phyloP scores from a whole-genome alignment of 2,113 vertebrate species.

The Festucalex cinctus region DNA sequence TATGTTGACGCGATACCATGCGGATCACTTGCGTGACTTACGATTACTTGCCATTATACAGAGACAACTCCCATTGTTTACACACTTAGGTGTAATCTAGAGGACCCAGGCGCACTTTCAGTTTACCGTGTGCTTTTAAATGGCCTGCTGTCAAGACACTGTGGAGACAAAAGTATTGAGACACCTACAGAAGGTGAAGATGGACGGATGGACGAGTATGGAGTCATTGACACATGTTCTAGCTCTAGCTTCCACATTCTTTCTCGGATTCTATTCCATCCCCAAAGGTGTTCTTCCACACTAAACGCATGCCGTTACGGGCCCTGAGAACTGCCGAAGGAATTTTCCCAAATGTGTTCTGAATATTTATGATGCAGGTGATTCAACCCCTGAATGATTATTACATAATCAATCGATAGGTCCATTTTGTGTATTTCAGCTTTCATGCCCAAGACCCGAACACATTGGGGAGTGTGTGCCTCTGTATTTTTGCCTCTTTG shows the following conservation, averaged over 20 bases:
- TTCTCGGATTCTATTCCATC: background rate
- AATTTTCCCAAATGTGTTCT: background rate
- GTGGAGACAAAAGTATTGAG: background rate
- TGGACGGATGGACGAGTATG: background rate
- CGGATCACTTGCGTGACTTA: constrained; percentile 32
- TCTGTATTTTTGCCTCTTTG: constrained; percentile 16
- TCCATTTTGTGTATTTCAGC: background rate
- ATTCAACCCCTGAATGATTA: background rate
- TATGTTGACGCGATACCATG: constrained; percentile 25
- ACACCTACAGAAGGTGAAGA: background rate
- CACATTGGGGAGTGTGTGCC: background rate
- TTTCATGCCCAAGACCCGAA: background rate
- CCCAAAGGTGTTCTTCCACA: too few relatives aligned
- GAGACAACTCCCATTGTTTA: constrained; percentile 21
- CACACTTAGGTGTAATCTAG: constrained; percentile 4
- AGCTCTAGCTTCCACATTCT: background rate
- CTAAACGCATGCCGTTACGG: too few relatives aligned
- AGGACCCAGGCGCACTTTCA: constrained; percentile 4
- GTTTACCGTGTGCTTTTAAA: background rate
- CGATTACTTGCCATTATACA: constrained; percentile 28
- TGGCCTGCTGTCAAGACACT: background rate
- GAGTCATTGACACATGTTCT: background rate
- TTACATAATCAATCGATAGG: background rate
- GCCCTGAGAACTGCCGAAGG: too few relatives aligned
- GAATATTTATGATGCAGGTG: background rate